Evolutionary conservation across 2,113 vertebrate genomes (phyloP).

Genomic region (Callipepla squamata): DNA sequence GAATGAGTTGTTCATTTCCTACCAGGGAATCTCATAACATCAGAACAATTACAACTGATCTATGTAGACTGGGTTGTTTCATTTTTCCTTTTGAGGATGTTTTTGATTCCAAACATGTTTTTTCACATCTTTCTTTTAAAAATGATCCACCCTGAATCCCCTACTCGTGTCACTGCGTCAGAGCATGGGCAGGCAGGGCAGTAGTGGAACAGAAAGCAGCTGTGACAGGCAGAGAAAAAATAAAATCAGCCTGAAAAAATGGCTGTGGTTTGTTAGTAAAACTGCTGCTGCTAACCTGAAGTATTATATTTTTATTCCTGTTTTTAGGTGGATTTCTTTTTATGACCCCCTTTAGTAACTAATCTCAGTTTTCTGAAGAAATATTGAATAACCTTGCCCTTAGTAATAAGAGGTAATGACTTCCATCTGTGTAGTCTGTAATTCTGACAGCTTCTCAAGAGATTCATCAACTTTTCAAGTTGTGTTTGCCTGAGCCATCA

Average conservation of each 20-base stretch:
- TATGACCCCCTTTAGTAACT: background rate
- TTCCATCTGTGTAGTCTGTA: background rate
- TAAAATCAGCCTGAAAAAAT: background rate
- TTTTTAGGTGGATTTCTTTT: background rate
- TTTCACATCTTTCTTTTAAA: background rate
- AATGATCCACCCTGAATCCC: background rate
- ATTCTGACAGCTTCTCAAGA: background rate
- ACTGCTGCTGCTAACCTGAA: background rate
- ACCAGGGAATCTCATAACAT: background rate
- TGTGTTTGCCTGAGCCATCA: background rate
- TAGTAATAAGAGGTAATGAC: background rate
- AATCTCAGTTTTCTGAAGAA: background rate
- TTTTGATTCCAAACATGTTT: background rate
- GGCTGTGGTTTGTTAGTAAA: background rate
- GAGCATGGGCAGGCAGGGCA: background rate
- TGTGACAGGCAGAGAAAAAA: background rate
- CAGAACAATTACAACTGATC: background rate
- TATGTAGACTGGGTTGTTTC: background rate
- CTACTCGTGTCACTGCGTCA: accelerated
- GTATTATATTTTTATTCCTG: background rate
- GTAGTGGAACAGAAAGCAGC: background rate
- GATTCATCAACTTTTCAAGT: background rate
- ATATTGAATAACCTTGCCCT: background rate
- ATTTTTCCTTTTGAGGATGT: background rate
- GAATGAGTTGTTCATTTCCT: background rate